These are phyloP conservation scores for Vollenhovia emeryi DNA, from an alignment of 1,140 invertebrate species.

Conservation along the genomic window DNA sequence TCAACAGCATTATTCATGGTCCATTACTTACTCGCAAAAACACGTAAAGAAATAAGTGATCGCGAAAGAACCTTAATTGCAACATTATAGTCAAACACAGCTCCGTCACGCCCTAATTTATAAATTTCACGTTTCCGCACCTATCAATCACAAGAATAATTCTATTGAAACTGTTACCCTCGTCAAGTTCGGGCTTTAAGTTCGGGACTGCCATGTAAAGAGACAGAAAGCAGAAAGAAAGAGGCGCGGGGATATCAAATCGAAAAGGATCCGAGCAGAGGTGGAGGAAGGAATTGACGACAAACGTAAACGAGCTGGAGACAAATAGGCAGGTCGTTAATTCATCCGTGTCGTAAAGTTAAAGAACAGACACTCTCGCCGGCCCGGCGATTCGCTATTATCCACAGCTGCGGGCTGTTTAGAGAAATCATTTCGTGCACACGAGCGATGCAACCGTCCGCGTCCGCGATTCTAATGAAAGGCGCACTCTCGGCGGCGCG, in stretches of 20 bases:
- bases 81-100: background rate
- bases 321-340: conserved; percentile 41
- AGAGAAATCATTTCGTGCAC: conserved; percentile 77
- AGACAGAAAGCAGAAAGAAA: background rate
- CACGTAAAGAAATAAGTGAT: background rate
- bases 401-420: conserved; percentile 69
- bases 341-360: conserved; percentile 55
- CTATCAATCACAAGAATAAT: background rate
- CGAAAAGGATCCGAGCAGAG: background rate
- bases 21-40: background rate
- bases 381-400: conserved; percentile 59
- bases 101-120: background rate
- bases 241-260: background rate
- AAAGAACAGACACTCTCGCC: conserved; percentile 32
- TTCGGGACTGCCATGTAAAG: background rate
- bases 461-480: conserved; percentile 76
- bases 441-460: conserved; percentile 70
- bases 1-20: background rate
- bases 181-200: background rate
- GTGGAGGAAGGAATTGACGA: background rate
- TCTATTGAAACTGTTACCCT: background rate
- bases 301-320: background rate
- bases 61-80: background rate
- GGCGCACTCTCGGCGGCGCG: conserved; percentile 63
- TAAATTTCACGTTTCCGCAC: background rate